phyloP scores from a whole-genome alignment of 1,140 invertebrate species.

The Drosophila sulfurigaster region DNA sequence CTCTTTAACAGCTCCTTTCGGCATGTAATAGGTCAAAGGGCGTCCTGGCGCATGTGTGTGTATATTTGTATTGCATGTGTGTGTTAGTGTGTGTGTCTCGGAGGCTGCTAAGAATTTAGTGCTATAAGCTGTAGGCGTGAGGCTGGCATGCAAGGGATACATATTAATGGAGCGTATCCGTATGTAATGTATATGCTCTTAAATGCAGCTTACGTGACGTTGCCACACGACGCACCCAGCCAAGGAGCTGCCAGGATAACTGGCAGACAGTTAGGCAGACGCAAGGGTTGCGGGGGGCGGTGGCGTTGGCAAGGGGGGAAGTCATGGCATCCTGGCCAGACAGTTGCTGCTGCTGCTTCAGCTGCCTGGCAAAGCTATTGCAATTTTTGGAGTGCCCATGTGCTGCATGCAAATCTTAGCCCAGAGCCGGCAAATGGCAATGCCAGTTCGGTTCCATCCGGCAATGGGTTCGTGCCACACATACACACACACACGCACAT shows the following conservation, averaged over 20 bases:
- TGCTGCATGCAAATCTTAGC: conserved; percentile 80
- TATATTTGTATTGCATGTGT: background rate
- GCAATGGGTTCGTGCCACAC: conserved; percentile 16
- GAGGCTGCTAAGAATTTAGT: conserved; percentile 57
- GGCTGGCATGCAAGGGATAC: conserved; percentile 73
- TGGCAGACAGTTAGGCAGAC: conserved; percentile 4
- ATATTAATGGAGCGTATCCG: conserved; percentile 81
- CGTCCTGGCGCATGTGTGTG: conserved; percentile 26
- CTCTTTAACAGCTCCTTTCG: conserved; percentile 68
- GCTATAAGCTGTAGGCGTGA: conserved; percentile 64
- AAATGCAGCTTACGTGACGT: conserved; percentile 78
- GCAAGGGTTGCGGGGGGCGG: background rate
- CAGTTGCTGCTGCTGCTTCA: background rate
- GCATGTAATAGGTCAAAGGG: conserved; percentile 73
- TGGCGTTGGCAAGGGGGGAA: background rate
- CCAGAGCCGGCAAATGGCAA: conserved; percentile 68
- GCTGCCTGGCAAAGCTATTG: conserved; percentile 51
- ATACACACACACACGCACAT: conserved; percentile 7
- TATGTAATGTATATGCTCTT: conserved; percentile 81
- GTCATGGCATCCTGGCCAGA: conserved; percentile 19
- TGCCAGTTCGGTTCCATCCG: conserved; percentile 37
- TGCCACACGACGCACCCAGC: conserved; percentile 38
- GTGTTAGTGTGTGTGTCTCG: conserved; percentile 6
- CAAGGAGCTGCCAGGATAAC: conserved; percentile 30
- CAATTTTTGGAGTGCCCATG: conserved; percentile 68